Percentiles rank a stretch among this genome's conserved stretches.
Evolutionary conservation across 2,797 vertebrate genomes (phyloP).

Genomic region (Sphaeramia orbicularis): DNA sequence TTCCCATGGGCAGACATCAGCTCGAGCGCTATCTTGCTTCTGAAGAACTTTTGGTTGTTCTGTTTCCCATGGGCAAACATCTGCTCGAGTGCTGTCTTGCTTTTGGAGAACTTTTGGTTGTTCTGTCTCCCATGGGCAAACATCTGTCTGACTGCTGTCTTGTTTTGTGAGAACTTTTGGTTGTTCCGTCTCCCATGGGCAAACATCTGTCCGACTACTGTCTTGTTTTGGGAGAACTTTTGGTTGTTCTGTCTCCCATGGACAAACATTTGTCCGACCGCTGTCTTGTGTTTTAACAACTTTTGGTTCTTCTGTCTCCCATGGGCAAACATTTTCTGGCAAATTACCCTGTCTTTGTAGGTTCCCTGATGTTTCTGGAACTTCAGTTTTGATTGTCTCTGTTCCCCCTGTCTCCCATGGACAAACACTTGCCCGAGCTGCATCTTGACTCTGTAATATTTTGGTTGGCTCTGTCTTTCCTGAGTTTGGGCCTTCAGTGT

Average conservation of each 20-base stretch:
- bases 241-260: conserved; percentile 36
- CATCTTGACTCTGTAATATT: not conserved
- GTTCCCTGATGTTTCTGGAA: not conserved
- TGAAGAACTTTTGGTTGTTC: conserved; percentile 22
- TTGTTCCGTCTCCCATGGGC: conserved; percentile 44
- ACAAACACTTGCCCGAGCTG: conserved; percentile 6
- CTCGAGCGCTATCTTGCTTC: fast-evolving
- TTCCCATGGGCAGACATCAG: conserved; percentile 45
- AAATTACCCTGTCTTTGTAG: not conserved
- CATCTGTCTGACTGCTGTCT: fast-evolving
- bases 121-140: conserved; percentile 43
- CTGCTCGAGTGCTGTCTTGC: fast-evolving
- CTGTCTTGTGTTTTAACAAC: not conserved
- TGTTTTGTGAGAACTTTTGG: conserved; percentile 16
- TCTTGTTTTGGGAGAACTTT: not conserved
- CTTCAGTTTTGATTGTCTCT: conserved; percentile 18
- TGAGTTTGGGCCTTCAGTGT: conserved; percentile 40
- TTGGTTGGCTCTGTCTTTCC: conserved; percentile 10
- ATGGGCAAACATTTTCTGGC: conserved; percentile 5
- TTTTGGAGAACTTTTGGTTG: conserved; percentile 17
- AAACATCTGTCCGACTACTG: not conserved
- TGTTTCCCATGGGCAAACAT: conserved; percentile 40
- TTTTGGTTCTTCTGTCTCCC: conserved; percentile 32
- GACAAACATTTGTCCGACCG: not conserved
- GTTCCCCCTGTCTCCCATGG: conserved; percentile 60